Base-by-base conservation (phyloP, 2,888 invertebrate genomes). In the Trichopria drosophilae region DNA sequence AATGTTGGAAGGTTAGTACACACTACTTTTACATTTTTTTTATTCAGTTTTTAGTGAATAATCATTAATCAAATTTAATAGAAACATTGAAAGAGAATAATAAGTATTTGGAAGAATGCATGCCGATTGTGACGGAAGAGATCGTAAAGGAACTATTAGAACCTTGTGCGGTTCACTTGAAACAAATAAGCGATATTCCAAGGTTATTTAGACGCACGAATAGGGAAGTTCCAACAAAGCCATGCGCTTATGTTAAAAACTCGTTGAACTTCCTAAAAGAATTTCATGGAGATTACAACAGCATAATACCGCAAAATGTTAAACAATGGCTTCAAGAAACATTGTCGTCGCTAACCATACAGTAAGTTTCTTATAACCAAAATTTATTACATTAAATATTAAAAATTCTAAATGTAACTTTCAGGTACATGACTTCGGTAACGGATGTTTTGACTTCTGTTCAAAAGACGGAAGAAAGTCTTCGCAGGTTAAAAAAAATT, bases 391-490 rank as follows among this genome's bases (percentile, higher is more conserved):
- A 13, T n/a, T 29, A 22, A 19, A 37, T 32, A 32, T 10, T 63
- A 9, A 68, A 60, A 45, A 74, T 66, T 40, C 12, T 20, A 22
- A 51, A 24, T 37, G 4, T 43, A 19, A 28, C 22, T 34, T 22
- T 36, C 54, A 81, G 81, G 64, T 90, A 90, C 76, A 82, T 81
- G 67, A 81, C 79, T 62, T 83, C 88, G 53, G 91, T 94, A 12
- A 83, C 84, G 65, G 93, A 95, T 76, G 93, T 97, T 2, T 78
- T 98, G 55, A 90, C 87, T 35, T 94, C 95, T 1, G 95, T 97
- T 7, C 90, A 91, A 73, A 93, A 90, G 78, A 97, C 96, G 62
- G 96, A 97, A 72, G 95, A 96, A 71, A 95, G 95, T 47, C 77
- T 98, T 58, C 84, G 91, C 69, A 83, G 94, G 63, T 79, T 98